Percentiles rank a stretch among this genome's conserved stretches.
Evolutionary conservation across 2,888 invertebrate genomes (phyloP).

Genomic region (Ischnura elegans): DNA sequence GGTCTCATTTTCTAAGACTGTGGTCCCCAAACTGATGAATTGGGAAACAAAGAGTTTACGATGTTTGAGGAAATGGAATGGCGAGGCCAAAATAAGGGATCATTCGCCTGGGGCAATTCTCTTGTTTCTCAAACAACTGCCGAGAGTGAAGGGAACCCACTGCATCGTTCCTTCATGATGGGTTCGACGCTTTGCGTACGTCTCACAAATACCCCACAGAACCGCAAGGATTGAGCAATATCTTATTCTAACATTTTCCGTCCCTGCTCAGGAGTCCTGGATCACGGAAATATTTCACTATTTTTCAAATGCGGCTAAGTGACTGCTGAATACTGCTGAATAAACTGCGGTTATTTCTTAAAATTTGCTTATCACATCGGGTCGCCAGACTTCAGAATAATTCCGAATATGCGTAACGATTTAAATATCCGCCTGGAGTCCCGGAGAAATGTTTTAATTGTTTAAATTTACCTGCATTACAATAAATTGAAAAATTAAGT

Average conservation of each 20-base stretch:
- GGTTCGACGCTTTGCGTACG: neutral
- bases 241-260: neutral
- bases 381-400: too few species aligned
- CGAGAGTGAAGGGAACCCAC: neutral
- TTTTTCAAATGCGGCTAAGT: too few species aligned
- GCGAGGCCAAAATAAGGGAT: neutral
- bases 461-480: too few species aligned
- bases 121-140: neutral
- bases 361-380: too few species aligned
- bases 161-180: neutral
- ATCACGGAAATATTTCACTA: too few species aligned
- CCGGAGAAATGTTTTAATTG: too few species aligned
- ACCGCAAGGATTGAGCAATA: neutral
- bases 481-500: too few species aligned
- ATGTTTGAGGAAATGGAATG: neutral
- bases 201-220: neutral
- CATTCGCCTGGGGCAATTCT: neutral
- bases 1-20: too few species aligned
- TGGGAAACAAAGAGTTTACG: neutral
- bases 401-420: too few species aligned
- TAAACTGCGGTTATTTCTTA: too few species aligned
- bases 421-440: too few species aligned
- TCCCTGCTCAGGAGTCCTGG: neutral
- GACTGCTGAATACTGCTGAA: too few species aligned
- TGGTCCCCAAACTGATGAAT: neutral